Evolutionary conservation across 1,140 invertebrate genomes (phyloP).

Genomic region (Drosophila melanogaster): DNA sequence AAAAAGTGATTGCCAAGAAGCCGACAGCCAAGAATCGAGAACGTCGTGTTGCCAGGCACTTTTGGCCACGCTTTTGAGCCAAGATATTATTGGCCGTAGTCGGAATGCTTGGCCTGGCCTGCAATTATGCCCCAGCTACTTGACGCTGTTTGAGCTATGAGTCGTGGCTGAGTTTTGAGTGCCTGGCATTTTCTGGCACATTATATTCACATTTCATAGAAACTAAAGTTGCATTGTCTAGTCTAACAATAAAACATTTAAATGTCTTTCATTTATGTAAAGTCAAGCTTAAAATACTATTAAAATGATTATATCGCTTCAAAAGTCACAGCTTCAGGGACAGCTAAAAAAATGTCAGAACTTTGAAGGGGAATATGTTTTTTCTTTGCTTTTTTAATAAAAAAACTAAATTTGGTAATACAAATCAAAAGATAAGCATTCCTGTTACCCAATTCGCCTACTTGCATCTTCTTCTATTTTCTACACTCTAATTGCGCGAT

Average conservation of each 20-base stretch:
- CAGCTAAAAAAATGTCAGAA: constrained; percentile 17
- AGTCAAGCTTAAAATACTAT: constrained; percentile 13
- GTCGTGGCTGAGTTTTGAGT: constrained; percentile 19
- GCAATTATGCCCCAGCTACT: constrained; percentile 29
- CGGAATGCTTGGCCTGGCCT: constrained; percentile 4
- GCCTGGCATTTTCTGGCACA: constrained; percentile 24
- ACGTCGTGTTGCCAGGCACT: constrained; percentile 22
- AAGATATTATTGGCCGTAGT: constrained; percentile 13
- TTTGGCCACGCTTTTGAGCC: constrained; percentile 8
- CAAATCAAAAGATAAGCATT: background rate
- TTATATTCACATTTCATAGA: constrained; percentile 18
- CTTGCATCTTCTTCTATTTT: constrained; percentile 4
- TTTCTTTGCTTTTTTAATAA: no score
- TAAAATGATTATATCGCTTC: constrained; percentile 33
- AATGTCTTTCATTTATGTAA: constrained; percentile 26
- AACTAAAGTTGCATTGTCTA: constrained; percentile 30
- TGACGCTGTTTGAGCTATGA: constrained; percentile 6
- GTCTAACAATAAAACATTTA: constrained; percentile 20
- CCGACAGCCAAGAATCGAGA: constrained; percentile 39
- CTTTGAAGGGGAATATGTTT: background rate
- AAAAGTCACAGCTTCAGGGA: constrained; percentile 23
- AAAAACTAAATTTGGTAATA: background rate
- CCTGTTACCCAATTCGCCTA: background rate
- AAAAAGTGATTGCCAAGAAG: constrained; percentile 60
- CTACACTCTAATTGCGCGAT: constrained; percentile 22